A percentile compares a stretch with the other conserved stretches of the same genome.
Conservation (phyloP, 2,113 vertebrate species). For the Taxidea taxus region DNA sequence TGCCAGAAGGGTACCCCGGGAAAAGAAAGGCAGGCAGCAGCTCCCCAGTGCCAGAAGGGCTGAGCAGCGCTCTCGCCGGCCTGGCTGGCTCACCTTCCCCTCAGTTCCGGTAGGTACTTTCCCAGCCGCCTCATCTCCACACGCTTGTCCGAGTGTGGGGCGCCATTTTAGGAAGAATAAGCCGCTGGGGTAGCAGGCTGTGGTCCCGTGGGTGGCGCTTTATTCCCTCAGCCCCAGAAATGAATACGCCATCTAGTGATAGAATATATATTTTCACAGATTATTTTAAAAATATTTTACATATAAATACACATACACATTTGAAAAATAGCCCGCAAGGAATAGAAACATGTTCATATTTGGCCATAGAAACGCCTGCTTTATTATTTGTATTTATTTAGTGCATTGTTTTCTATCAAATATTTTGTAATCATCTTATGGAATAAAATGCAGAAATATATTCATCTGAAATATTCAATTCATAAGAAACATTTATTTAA, state of each 20-base stretch:
- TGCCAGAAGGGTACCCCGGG: background rate
- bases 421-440: background rate
- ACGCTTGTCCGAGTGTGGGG: constrained; percentile 92
- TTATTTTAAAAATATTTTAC: background rate
- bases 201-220: background rate
- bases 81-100: constrained; percentile 87
- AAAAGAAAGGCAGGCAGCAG: constrained; percentile 24
- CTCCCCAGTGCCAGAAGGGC: constrained; percentile 57
- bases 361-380: background rate
- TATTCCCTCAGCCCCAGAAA: background rate
- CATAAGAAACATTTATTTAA: background rate
- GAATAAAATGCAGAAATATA: background rate
- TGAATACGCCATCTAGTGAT: background rate
- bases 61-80: background rate
- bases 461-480: background rate
- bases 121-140: constrained; percentile 94
- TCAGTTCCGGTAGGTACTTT: constrained; percentile 94
- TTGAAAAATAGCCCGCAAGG: background rate
- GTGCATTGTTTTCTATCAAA: background rate
- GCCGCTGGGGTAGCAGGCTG: background rate
- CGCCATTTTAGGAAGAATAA: constrained; percentile 87
- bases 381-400: background rate
- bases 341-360: background rate
- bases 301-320: background rate
- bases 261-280: background rate